Evolutionary conservation across 2,113 vertebrate species (phyloP), one percentile per base, ranked within the genome.

Genomic region (Malaclemys terrapin): DNA sequence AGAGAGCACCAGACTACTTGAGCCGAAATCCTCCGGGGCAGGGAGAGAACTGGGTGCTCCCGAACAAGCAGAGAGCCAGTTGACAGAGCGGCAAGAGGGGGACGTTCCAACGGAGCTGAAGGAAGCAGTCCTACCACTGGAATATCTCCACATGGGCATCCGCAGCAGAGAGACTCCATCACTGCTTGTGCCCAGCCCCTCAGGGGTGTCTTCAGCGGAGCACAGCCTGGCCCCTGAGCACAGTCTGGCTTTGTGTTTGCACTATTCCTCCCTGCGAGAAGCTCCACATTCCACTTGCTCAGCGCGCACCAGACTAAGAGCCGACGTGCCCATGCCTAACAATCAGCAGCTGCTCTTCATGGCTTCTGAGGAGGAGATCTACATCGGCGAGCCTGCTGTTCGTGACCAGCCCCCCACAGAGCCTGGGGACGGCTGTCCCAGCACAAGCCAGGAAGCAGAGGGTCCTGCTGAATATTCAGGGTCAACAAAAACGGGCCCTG

Each of bases 361-460:
- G 0, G 97, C 97, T 42, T 95, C 97, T 5, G 94, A 96, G 84
- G 81, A 57, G 57, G 53, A 94, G 88, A 95, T 96, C 13, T 97
- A 87, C 2, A 56, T 97, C 82, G 89, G 80, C 17, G 12, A 80
- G 49, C 57, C 81, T 19, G 31, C 29, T 5, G 16, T 8, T 8
- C 62, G 2, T 17, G 35, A 19, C 65, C 35, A 27, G 25, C 78
- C 47, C 8, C 42, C 89, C 65, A 45, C 95, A 56, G 10, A 69
- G 3, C 9, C 49, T 49, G 85, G 45, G 10, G 24, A 10, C 13
- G 11, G 3, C 10, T 24, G 42, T 22, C 31, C 50, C 56, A 52
- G 29, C 35, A 17, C 29, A 80, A n/a, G 27, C 22, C 35, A 35
- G 27, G 54, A 52, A 59, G 25, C 17, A 6, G 80, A 47, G 5